Conservation (phyloP, 2,113 vertebrate species). For the Albula goreensis region DNA sequence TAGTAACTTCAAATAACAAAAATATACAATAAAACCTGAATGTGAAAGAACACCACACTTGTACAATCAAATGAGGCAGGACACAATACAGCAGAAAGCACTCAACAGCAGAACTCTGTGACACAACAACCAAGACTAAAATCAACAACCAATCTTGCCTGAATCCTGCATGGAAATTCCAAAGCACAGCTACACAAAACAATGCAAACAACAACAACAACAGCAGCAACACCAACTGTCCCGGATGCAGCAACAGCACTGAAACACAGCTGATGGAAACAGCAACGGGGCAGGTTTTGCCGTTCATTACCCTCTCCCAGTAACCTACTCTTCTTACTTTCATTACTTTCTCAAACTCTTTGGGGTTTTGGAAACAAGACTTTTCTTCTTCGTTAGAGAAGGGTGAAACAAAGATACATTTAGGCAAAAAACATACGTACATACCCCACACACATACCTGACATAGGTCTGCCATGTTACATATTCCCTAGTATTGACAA, state of each 20-base stretch:
- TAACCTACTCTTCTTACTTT: slow-evolving; percentile 19
- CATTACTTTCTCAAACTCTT: not conserved
- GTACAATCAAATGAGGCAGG: not conserved
- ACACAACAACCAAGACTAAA: not conserved
- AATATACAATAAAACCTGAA: not conserved
- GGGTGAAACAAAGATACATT: not conserved
- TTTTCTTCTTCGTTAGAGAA: slow-evolving; percentile 7
- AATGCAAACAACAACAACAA: slow-evolving; percentile 24
- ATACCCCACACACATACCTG: slow-evolving; percentile 24
- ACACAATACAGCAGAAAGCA: not conserved
- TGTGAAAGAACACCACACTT: not conserved
- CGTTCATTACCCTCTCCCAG: slow-evolving; percentile 38
- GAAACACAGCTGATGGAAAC: slow-evolving; percentile 45
- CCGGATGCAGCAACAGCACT: slow-evolving; percentile 28
- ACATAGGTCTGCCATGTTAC: not conserved
- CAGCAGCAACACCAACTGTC: not conserved
- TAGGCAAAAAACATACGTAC: not conserved
- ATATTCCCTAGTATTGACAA: not conserved
- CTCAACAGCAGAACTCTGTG: no score
- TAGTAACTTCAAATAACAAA: not conserved
- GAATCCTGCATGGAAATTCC: not conserved
- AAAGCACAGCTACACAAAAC: slow-evolving; percentile 21
- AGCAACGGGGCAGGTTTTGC: slow-evolving; percentile 40
- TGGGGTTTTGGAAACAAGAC: not conserved
- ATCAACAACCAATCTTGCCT: not conserved